These are phyloP conservation scores for Alosa sapidissima DNA, from an alignment of 2,797 vertebrate genomes.

Conservation along the genomic window DNA sequence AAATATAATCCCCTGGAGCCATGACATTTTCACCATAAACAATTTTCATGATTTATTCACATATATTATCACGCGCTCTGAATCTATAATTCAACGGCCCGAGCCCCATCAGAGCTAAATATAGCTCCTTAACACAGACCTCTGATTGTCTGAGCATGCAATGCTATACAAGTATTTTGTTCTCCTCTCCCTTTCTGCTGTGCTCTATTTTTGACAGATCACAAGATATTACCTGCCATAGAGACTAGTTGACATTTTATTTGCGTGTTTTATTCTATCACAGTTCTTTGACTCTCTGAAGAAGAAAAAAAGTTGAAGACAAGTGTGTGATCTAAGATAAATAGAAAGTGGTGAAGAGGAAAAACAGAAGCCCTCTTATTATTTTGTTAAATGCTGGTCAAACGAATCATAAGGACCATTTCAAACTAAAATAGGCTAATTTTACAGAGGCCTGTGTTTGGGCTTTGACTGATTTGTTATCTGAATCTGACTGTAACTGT, in stretches of 20 bases:
- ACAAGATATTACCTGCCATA: conserved; percentile 15
- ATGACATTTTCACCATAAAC: conserved; percentile 58
- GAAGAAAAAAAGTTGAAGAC: neutral
- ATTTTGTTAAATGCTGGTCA: conserved; percentile 24
- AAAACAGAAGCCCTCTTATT: neutral
- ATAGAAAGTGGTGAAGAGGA: neutral
- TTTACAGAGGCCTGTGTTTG: neutral
- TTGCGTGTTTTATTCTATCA: neutral
- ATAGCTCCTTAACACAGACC: conserved; percentile 71
- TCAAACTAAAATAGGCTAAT: neutral
- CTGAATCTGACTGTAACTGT: conserved; percentile 4
- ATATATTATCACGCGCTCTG: conserved; percentile 69
- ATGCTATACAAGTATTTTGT: conserved; percentile 60
- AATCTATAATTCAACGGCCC: conserved; percentile 73
- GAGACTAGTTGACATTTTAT: conserved; percentile 17
- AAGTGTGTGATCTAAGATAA: neutral
- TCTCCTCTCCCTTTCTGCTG: conserved; percentile 49
- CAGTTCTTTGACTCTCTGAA: neutral
- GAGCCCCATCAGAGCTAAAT: conserved; percentile 69
- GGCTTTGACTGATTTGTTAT: neutral
- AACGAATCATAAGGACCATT: neutral
- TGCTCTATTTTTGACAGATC: conserved; percentile 39
- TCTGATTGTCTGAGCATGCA: conserved; percentile 69
- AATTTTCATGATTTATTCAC: conserved; percentile 76
- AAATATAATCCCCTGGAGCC: conserved; percentile 47